These are phyloP conservation scores for Brachyalestes nurse DNA, from an alignment of 2,797 vertebrate genomes.

Conservation along the genomic window DNA sequence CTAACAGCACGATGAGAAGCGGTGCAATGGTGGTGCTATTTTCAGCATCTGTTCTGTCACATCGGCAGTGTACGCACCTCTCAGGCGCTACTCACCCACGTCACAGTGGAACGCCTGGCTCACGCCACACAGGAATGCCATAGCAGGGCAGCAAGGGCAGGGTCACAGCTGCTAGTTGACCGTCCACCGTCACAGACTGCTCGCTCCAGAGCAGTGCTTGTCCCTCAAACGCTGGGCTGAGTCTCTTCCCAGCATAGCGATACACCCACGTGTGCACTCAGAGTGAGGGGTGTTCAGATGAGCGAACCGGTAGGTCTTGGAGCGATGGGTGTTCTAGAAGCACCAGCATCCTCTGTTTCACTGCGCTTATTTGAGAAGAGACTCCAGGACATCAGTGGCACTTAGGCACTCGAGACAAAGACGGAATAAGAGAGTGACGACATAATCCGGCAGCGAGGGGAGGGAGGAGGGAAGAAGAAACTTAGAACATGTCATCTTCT, in stretches of 20 bases:
- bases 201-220: neutral
- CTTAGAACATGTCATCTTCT: neutral
- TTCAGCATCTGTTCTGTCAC: constrained; percentile 25
- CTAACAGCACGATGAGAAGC: constrained; percentile 29
- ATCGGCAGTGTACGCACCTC: neutral
- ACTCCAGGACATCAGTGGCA: constrained; percentile 15
- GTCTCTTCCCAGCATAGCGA: neutral
- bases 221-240: neutral
- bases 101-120: constrained; percentile 57
- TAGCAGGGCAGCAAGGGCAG: constrained; percentile 31
- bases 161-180: constrained; percentile 6
- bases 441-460: constrained; percentile 1
- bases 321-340: constrained; percentile 13
- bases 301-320: constrained; percentile 1
- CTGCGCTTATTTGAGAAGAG: constrained; percentile 13
- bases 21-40: constrained; percentile 36
- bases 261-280: neutral
- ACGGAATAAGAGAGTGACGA: neutral
- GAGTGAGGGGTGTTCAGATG: neutral
- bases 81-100: constrained; percentile 52
- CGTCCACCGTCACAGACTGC: neutral
- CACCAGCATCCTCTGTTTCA: constrained; percentile 6
- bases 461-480: neutral
- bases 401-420: neutral
- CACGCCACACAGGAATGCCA: constrained; percentile 64